These are phyloP conservation scores for Paedocypris micromegethes DNA, from an alignment of 2,797 vertebrate genomes.

Conservation along the genomic window DNA sequence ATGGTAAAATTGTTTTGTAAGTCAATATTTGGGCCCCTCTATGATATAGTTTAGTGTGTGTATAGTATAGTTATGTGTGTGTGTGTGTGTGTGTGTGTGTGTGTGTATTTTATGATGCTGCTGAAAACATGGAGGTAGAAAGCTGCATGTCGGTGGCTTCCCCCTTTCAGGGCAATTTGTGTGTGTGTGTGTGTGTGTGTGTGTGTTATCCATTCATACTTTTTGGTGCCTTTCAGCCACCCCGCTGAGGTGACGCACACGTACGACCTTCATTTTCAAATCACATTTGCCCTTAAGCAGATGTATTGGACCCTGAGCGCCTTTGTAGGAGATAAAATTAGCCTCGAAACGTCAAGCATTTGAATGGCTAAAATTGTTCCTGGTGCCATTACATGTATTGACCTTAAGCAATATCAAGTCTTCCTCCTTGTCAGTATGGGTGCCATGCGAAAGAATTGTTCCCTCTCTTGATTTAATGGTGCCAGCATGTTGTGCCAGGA, in stretches of 20 bases:
- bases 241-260: slow-evolving; percentile 1
- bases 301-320: slow-evolving; percentile 16
- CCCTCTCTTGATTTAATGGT: slow-evolving; percentile 44
- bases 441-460: slow-evolving; percentile 33
- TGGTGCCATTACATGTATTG: neutral
- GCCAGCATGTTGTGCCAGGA: slow-evolving; percentile 39
- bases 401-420: slow-evolving; percentile 35
- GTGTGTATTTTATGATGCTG: no score
- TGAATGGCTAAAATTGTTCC: slow-evolving; percentile 16
- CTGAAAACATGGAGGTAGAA: no score
- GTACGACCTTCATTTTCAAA: slow-evolving; percentile 18
- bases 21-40: no score
- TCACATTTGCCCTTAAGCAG: slow-evolving; percentile 12
- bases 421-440: slow-evolving; percentile 33
- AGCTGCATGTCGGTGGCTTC: no score
- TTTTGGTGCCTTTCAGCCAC: neutral
- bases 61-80: no score
- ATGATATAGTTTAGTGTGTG: no score
- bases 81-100: neutral
- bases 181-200: neutral
- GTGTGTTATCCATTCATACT: neutral
- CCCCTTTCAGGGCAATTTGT: no score
- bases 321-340: slow-evolving; percentile 22
- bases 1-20: no score
- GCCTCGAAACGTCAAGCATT: slow-evolving; percentile 5